A percentile compares a stretch with the other conserved stretches of the same genome.
These are phyloP conservation scores for Pseudoips prasinana DNA, from an alignment of 2,888 invertebrate genomes.

Conservation along the genomic window DNA sequence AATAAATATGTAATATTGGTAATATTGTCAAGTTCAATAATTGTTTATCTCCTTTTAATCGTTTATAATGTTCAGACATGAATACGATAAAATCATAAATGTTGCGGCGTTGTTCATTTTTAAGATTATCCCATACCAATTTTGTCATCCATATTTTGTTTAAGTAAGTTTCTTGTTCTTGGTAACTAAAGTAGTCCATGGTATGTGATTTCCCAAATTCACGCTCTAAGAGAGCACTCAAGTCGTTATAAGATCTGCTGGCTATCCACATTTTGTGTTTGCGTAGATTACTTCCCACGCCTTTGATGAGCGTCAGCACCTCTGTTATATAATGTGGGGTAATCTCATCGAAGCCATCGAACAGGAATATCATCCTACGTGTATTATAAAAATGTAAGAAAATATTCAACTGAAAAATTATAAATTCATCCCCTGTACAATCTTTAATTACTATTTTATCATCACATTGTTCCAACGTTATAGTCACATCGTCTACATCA, in stretches of 20 bases:
- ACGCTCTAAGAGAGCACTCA: constrained; percentile 4
- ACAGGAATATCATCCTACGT: constrained; percentile 18
- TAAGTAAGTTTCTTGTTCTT: constrained; percentile 11
- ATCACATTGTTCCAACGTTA: constrained; percentile 1
- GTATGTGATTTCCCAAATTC: constrained; percentile 5
- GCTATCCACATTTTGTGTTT: constrained; percentile 22
- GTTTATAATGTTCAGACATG: background rate
- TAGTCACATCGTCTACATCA: background rate
- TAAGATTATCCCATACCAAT: constrained; percentile 8
- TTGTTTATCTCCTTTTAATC: no score
- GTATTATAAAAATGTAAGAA: constrained; percentile 19
- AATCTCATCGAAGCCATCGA: constrained; percentile 31
- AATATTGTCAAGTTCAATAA: no score
- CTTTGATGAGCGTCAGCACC: constrained; percentile 9
- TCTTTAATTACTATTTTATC: constrained; percentile 1
- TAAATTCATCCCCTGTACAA: constrained; percentile 3
- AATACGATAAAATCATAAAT: constrained; percentile 10
- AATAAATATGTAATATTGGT: background rate
- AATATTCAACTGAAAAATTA: constrained; percentile 9
- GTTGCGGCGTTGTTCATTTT: constrained; percentile 9
- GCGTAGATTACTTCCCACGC: constrained; percentile 1
- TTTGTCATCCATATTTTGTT: constrained; percentile 13
- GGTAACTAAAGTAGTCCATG: constrained; percentile 6
- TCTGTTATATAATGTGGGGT: constrained; percentile 20
- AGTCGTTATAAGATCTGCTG: constrained; percentile 21